Conservation (phyloP, 2,797 vertebrate genomes). For the Alectoris magna region DNA sequence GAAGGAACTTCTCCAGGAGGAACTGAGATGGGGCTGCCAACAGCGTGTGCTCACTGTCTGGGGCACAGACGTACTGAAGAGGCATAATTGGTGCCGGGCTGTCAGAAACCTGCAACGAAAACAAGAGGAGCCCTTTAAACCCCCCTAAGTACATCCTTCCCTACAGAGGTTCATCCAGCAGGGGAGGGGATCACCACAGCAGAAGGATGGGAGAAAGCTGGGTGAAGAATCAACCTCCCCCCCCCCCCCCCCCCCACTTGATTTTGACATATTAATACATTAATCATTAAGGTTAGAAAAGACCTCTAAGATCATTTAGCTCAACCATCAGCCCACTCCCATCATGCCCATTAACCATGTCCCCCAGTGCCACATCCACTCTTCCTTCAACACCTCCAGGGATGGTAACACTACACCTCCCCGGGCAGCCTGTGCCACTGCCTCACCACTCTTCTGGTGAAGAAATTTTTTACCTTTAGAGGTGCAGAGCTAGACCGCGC, state of each 20-base stretch:
- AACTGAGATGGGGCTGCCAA: constrained; percentile 95
- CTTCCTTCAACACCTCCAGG: too few species aligned
- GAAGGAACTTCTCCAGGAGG: constrained; percentile 95
- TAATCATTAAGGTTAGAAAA: too few species aligned
- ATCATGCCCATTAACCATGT: too few species aligned
- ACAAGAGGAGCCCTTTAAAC: neutral
- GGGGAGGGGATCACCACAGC: neutral
- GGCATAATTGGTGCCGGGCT: constrained; percentile 85
- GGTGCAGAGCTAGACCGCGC: neutral
- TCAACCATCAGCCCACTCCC: too few species aligned
- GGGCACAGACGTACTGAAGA: constrained; percentile 94
- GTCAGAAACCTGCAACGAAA: constrained; percentile 86
- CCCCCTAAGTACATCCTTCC: neutral
- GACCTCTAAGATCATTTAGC: too few species aligned
- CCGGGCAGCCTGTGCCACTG: too few species aligned
- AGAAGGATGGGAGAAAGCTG: neutral
- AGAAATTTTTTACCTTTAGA: neutral
- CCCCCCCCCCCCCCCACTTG: accelerated
- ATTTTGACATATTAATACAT: neutral
- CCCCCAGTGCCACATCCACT: too few species aligned
- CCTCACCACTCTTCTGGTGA: too few species aligned
- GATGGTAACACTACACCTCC: too few species aligned
- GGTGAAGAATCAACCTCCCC: neutral
- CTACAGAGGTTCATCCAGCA: neutral
- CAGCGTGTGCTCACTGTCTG: constrained; percentile 95